phyloP scores from a whole-genome alignment of 2,797 vertebrate genomes.

The Cossypha polioptera region DNA sequence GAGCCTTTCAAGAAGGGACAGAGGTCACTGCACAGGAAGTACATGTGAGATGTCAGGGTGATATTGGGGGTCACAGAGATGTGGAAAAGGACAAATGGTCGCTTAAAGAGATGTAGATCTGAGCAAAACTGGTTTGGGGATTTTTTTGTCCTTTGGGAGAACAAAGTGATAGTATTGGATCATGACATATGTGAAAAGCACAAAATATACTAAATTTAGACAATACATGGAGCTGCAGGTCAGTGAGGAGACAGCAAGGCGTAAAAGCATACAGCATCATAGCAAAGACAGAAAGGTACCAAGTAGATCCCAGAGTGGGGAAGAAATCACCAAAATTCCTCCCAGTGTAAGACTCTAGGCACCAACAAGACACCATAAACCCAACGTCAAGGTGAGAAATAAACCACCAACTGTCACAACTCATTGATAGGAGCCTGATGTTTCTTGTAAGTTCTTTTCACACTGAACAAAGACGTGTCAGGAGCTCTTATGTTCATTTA shows the following conservation, averaged over 20 bases:
- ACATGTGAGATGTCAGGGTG: fast-evolving
- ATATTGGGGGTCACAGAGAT: background rate
- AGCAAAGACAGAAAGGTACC: background rate
- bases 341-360: background rate
- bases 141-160: background rate
- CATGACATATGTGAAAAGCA: background rate
- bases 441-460: background rate
- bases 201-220: background rate
- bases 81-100: background rate
- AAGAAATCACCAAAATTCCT: background rate
- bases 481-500: background rate
- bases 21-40: fast-evolving
- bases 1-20: background rate
- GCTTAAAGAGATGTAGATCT: background rate
- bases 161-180: background rate
- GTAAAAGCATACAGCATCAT: background rate
- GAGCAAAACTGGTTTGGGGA: background rate
- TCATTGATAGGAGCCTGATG: too few species aligned
- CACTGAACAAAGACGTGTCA: fast-evolving
- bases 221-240: background rate
- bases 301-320: background rate
- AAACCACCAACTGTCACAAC: background rate
- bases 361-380: background rate
- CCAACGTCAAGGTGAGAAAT: background rate
- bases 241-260: background rate